These are phyloP conservation scores for Chiloscyllium plagiosum DNA, from an alignment of 2,113 vertebrate species.

Conservation along the genomic window DNA sequence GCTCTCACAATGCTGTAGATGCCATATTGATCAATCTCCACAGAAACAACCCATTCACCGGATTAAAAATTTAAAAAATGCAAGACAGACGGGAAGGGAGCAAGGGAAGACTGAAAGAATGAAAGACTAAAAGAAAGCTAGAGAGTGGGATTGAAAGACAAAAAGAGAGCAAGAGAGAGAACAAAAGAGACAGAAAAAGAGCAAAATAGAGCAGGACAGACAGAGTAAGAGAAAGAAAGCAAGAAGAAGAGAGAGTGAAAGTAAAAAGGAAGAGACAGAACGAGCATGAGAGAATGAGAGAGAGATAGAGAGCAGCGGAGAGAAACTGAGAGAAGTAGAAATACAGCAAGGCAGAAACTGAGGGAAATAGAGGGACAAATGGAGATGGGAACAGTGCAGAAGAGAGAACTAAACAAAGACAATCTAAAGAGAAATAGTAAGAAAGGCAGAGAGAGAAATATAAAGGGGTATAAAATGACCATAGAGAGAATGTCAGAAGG, in stretches of 20 bases:
- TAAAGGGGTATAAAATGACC: too few species aligned
- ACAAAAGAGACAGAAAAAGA: too few species aligned
- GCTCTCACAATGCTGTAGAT: neutral
- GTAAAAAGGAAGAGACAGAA: neutral
- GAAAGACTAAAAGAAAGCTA: neutral
- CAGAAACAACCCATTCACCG: neutral
- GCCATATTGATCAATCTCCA: neutral
- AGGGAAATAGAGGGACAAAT: neutral
- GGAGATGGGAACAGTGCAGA: too few species aligned
- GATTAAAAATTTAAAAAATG: neutral
- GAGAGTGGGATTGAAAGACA: neutral
- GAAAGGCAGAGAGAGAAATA: neutral
- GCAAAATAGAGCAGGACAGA: too few species aligned
- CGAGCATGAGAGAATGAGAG: neutral
- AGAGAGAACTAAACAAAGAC: neutral
- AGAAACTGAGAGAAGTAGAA: neutral
- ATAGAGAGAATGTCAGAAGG: neutral
- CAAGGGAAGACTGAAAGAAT: too few species aligned
- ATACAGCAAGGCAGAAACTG: neutral
- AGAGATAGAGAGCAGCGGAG: neutral
- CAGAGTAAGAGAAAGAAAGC: neutral
- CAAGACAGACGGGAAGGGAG: neutral
- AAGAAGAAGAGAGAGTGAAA: neutral
- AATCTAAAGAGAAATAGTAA: conserved; percentile 40
- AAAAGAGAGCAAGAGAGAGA: too few species aligned